Base-by-base conservation (phyloP, 2,888 invertebrate species). In the Leptinotarsa haldemani region DNA sequence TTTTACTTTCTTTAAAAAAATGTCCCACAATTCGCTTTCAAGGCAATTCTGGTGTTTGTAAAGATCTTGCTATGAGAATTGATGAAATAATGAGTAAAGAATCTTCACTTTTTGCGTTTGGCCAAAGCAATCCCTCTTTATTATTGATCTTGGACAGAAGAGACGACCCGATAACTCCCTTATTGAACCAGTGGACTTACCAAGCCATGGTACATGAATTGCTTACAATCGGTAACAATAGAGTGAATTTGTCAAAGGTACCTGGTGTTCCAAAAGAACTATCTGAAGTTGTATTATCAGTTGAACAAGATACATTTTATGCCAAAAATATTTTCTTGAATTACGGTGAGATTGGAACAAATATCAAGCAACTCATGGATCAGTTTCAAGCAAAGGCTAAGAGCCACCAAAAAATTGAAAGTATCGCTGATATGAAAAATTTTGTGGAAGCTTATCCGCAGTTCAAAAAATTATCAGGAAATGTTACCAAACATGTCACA, bases 131-230 rank as follows among this genome's bases (percentile, higher is more conserved):
- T 1, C 91, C 93, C 53, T 95, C 97, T 0, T 88, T 97, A 77
- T 87, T 99, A 73, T 87, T 99, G 48, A 94, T 99, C 77, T 85
- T 99, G 52, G 99, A 99, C 87, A 90, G 99, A 79, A 90, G 96
- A 81, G 96, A 96, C 85, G 99, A 99, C 88, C 95, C 98, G 0
- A 94, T 99, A 9, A 98, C 99, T 0, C 99, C 99, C 0, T 88
- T 99, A 71, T 88, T 99, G 47, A 97, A 96, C 88, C 91, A 97
- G 91, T 99, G 99, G 99, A 99, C 99, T 0, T 99, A 99, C 88
- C 99, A 99, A 88, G 99, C 99, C 2, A 99, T 99, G 99, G 97
- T 99, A 13, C 99, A 99, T 88, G 99, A 99, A 88, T 88, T 99
- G 69, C 88, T 99, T 58, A 94, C 94, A 0, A 97, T 99, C 79